Evolutionary conservation across 2,113 vertebrate genomes (phyloP).

Genomic region (Pterophyllum scalare): DNA sequence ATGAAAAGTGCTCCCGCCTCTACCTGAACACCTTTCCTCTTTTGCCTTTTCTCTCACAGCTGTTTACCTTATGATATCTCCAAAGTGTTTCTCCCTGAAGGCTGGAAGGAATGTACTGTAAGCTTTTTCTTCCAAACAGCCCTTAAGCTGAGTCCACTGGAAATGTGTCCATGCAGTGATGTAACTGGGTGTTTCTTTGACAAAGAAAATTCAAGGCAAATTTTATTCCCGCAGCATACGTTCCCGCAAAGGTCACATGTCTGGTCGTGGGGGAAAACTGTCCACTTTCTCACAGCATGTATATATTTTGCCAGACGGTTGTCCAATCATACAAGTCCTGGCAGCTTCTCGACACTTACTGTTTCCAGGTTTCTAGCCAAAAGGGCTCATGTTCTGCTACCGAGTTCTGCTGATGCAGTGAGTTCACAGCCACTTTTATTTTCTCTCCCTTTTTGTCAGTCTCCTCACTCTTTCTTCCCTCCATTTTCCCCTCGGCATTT

Average conservation of each 20-base stretch:
- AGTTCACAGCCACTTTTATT: constrained; percentile 45
- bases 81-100: constrained; percentile 42
- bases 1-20: constrained; percentile 61
- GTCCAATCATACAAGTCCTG: constrained; percentile 45
- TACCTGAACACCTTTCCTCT: constrained; percentile 44
- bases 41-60: constrained; percentile 28
- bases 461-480: constrained; percentile 27
- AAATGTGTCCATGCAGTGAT: constrained; percentile 2
- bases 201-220: neutral
- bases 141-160: constrained; percentile 29
- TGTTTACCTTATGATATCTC: constrained; percentile 56
- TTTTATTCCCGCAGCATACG: neutral
- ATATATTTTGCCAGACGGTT: constrained; percentile 20
- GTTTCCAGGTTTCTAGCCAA: constrained; percentile 47
- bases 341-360: constrained; percentile 31
- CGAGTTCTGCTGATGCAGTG: constrained; percentile 67
- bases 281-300: constrained; percentile 19
- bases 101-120: constrained; percentile 6
- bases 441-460: neutral
- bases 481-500: constrained; percentile 67
- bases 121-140: constrained; percentile 20
- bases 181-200: constrained; percentile 1
- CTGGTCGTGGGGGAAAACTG: neutral
- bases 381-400: constrained; percentile 31
- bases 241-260: constrained; percentile 24